Conservation (phyloP, 2,797 vertebrate species). For the Echiichthys vipera region DNA sequence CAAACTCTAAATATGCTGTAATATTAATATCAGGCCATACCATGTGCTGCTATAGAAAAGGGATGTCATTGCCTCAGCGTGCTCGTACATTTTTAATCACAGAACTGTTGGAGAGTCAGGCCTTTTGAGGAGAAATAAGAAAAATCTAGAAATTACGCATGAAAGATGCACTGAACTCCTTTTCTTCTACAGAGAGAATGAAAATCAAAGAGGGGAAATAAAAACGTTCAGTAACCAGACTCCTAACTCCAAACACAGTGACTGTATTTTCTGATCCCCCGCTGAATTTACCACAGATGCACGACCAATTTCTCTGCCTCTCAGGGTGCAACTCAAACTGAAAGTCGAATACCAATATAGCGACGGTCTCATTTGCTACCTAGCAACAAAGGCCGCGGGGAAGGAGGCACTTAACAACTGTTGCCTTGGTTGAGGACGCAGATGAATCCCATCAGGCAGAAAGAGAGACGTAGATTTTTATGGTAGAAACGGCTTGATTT, state of each 20-base stretch:
- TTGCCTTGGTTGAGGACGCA: constrained; percentile 52
- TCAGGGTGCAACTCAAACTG: constrained; percentile 37
- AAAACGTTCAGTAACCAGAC: not conserved
- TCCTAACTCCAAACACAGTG: not conserved
- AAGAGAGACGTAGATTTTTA: not conserved
- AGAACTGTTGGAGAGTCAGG: not conserved
- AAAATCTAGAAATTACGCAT: not conserved
- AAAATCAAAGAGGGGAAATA: constrained; percentile 19
- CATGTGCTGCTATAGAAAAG: not conserved
- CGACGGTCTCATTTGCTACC: constrained; percentile 61
- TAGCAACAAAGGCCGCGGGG: constrained; percentile 64
- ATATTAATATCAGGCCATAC: not conserved
- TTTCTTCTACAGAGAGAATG: not conserved
- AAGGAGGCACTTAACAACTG: constrained; percentile 53
- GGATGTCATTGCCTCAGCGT: not conserved
- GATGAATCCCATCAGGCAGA: not conserved
- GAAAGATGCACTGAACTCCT: not conserved
- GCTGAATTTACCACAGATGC: constrained; percentile 15
- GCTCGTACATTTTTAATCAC: constrained; percentile 5
- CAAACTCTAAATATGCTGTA: not conserved
- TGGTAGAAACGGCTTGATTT: no score
- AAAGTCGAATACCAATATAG: constrained; percentile 50
- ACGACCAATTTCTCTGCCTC: constrained; percentile 38
- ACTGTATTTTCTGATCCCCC: constrained; percentile 8
- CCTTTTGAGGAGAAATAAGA: constrained; percentile 4